Conservation (phyloP, 2,888 invertebrate genomes). For the Diadegma fenestrale region DNA sequence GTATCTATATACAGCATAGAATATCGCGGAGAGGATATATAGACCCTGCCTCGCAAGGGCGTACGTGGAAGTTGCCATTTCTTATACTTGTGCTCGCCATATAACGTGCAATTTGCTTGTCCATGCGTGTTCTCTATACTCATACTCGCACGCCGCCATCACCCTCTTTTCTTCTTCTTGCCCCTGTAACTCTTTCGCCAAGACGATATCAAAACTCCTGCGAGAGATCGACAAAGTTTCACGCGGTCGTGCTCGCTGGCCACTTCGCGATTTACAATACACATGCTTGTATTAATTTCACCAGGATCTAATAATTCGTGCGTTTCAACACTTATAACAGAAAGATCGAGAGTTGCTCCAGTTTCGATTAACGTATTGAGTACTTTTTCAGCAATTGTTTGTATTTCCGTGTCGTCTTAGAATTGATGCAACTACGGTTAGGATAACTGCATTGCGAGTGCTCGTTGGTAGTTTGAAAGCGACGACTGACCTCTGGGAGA, state of each 20-base stretch:
- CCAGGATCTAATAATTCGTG: neutral
- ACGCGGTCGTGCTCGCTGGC: neutral
- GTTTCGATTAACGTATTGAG: neutral
- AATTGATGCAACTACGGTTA: neutral
- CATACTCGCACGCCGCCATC: constrained; percentile 50
- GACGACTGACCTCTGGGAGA: neutral
- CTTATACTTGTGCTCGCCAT: constrained; percentile 56
- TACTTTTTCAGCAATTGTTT: constrained; percentile 8
- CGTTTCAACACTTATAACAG: neutral
- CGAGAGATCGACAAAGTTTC: neutral
- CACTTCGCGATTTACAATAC: neutral
- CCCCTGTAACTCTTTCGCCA: neutral
- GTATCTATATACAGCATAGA: constrained; percentile 5
- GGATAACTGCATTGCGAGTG: neutral
- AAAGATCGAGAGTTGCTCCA: neutral
- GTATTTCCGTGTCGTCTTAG: neutral
- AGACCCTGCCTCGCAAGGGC: constrained; percentile 55
- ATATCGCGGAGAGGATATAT: constrained; percentile 26
- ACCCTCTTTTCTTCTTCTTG: constrained; percentile 9
- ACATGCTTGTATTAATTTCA: neutral
- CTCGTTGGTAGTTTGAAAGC: neutral
- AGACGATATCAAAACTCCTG: neutral
- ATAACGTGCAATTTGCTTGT: constrained; percentile 69
- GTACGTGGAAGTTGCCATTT: constrained; percentile 68
- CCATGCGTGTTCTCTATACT: constrained; percentile 59